These are phyloP conservation scores for Planococcus citri DNA, from an alignment of 1,140 invertebrate genomes.

Conservation along the genomic window DNA sequence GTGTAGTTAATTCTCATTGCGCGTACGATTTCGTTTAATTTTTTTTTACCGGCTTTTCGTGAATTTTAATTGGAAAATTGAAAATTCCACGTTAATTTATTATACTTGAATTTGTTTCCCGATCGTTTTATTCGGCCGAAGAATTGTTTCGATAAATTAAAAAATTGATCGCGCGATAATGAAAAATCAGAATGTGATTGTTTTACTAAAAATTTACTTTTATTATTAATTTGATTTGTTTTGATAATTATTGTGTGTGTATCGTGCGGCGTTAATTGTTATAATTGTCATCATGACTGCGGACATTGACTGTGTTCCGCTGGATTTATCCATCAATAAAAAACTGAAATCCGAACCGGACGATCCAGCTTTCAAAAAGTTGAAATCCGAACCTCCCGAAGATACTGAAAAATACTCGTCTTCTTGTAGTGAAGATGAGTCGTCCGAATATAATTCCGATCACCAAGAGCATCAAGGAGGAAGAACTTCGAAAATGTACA, in stretches of 20 bases:
- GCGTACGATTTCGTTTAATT: neutral
- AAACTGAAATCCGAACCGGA: constrained; percentile 16
- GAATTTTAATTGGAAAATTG: neutral
- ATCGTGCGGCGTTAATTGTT: neutral
- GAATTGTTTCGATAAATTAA: too few relatives aligned
- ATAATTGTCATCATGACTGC: neutral
- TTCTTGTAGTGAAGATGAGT: constrained; percentile 35
- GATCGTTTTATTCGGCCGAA: too few relatives aligned
- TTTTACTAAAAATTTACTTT: neutral
- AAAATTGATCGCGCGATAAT: too few relatives aligned
- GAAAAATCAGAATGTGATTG: too few relatives aligned
- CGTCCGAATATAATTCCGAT: constrained; percentile 40
- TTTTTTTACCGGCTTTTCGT: constrained; percentile 4
- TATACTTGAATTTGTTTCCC: too few relatives aligned
- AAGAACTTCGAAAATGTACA: constrained; percentile 35
- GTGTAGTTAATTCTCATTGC: neutral
- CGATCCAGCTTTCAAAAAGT: neutral
- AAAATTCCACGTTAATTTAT: too few relatives aligned
- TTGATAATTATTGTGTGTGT: neutral
- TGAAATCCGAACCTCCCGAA: constrained; percentile 2
- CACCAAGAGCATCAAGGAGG: constrained; percentile 29
- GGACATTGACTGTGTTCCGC: constrained; percentile 28
- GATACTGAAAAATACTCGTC: constrained; percentile 29
- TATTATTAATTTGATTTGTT: too few relatives aligned
- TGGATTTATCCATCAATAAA: constrained; percentile 28